These are phyloP conservation scores for Ladona fulva DNA, from an alignment of 1,140 invertebrate species.

Conservation along the genomic window DNA sequence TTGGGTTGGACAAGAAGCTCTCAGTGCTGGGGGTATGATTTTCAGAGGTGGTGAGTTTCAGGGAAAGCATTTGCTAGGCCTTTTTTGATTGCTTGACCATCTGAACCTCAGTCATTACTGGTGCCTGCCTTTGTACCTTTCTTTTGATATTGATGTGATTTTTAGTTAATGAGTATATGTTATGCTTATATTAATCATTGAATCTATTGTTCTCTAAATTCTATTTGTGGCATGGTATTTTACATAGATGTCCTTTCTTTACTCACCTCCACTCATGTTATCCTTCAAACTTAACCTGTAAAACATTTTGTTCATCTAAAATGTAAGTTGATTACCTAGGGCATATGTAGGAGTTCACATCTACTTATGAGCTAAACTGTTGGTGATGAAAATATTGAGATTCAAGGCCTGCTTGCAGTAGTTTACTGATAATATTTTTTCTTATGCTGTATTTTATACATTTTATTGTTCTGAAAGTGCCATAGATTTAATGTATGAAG, in stretches of 20 bases:
- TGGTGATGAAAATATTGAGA: not conserved
- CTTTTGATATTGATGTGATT: not conserved
- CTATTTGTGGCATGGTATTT: not conserved
- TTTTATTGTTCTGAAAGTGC: no score
- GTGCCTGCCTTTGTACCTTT: not conserved
- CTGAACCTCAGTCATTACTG: not conserved
- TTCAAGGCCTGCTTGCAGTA: not conserved
- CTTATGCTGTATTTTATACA: not conserved
- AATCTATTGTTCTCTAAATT: not conserved
- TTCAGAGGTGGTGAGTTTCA: not conserved
- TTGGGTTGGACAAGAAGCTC: not conserved
- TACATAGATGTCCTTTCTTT: not conserved
- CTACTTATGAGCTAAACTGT: not conserved
- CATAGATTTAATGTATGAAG: no score
- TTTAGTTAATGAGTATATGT: not conserved
- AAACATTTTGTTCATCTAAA: not conserved
- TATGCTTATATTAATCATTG: not conserved
- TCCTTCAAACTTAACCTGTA: not conserved
- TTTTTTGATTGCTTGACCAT: constrained; percentile 1
- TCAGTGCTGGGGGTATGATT: constrained; percentile 7
- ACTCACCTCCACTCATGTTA: not conserved
- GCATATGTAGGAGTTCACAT: not conserved
- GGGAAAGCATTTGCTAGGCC: not conserved
- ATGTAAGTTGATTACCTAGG: not conserved
- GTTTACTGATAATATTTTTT: not conserved